Evolutionary conservation across 2,797 vertebrate species (phyloP).

Genomic region (Carcharodon carcharias): DNA sequence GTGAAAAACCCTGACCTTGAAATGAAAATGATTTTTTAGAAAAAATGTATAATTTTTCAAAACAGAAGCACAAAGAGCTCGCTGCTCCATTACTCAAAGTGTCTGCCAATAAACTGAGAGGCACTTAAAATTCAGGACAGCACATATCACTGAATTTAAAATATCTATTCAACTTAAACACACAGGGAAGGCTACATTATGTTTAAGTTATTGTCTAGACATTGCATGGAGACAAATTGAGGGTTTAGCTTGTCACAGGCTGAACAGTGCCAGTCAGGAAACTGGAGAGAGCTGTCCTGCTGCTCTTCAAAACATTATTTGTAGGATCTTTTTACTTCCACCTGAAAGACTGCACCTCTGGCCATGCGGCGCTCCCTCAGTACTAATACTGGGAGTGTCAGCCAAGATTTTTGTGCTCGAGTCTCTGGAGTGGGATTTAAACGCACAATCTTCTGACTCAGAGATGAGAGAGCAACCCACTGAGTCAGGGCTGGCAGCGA

Average conservation of each 20-base stretch:
- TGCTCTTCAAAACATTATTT: background rate
- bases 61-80: background rate
- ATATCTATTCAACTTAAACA: background rate
- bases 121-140: conserved; percentile 21
- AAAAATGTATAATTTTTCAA: conserved; percentile 21
- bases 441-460: background rate
- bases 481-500: background rate
- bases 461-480: background rate
- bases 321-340: background rate
- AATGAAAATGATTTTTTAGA: background rate
- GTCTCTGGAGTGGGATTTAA: background rate
- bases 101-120: conserved; percentile 15
- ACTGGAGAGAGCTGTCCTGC: background rate
- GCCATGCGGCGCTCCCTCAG: background rate
- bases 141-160: conserved; percentile 15
- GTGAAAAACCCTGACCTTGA: background rate
- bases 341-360: background rate
- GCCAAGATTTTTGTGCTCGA: background rate
- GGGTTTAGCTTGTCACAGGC: background rate
- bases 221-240: background rate
- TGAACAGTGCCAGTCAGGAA: background rate
- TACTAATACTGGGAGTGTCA: background rate
- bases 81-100: background rate
- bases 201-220: background rate
- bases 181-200: background rate